A percentile compares a stretch with the other conserved stretches of the same genome.
phyloP scores from a whole-genome alignment of 2,113 vertebrate genomes.

The Trochalopteron elliotii region DNA sequence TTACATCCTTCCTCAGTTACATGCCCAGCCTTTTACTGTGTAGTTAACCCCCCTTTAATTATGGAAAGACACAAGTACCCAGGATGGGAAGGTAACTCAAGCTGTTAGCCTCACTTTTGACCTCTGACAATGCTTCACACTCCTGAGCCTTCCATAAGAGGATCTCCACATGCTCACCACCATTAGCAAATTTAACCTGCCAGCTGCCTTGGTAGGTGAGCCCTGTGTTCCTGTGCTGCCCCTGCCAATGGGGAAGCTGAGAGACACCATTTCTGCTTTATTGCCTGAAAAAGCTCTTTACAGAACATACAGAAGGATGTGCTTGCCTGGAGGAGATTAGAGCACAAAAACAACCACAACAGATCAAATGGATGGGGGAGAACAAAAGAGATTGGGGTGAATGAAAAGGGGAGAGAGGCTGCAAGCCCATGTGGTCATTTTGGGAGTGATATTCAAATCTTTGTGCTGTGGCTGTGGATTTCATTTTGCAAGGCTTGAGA shows the following conservation, averaged over 20 bases:
- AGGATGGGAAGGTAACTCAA: background rate
- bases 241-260: background rate
- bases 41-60: background rate
- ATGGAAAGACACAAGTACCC: background rate
- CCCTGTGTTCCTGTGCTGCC: background rate
- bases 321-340: slow-evolving; percentile 3
- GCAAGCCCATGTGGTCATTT: background rate
- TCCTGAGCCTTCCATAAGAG: background rate
- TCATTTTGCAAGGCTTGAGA: background rate
- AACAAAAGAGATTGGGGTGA: background rate
- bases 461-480: background rate
- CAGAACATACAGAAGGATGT: background rate
- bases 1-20: background rate
- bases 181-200: background rate
- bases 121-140: background rate
- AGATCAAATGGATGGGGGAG: background rate
- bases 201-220: background rate
- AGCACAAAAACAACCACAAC: background rate
- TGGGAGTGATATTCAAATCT: background rate
- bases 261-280: background rate
- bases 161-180: background rate
- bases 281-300: slow-evolving; percentile 38
- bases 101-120: background rate
- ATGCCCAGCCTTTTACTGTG: background rate
- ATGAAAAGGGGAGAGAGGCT: background rate